Conservation (phyloP, 2,113 vertebrate genomes). For the Pelecanoides urinatrix region DNA sequence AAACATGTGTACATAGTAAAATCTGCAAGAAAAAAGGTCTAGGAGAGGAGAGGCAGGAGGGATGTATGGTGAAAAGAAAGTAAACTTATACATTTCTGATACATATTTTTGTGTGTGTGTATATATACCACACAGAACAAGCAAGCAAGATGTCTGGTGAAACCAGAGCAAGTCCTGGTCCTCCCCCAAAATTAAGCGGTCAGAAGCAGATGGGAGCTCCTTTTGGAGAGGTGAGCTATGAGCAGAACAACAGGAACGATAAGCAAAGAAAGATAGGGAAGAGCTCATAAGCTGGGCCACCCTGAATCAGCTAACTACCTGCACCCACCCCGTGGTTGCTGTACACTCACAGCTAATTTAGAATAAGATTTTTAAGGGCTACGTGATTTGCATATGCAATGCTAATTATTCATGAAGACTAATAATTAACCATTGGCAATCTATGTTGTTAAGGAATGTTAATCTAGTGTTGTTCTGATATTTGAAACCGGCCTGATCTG, state of each 20-base stretch:
- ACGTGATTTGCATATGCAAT: background rate
- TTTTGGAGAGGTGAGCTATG: background rate
- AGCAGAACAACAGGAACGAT: background rate
- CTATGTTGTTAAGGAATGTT: background rate
- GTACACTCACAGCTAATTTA: background rate
- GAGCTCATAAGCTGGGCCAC: background rate
- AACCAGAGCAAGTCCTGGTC: background rate
- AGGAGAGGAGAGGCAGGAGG: background rate
- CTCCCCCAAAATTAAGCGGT: background rate
- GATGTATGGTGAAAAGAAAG: background rate
- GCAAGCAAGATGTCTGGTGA: background rate
- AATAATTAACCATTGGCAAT: background rate
- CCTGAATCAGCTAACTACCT: background rate
- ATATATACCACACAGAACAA: background rate
- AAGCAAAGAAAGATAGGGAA: background rate
- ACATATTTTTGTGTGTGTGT: background rate
- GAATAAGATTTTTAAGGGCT: background rate
- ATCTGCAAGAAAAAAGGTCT: background rate
- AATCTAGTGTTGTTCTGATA: background rate
- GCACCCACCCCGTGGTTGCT: background rate
- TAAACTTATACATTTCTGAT: background rate
- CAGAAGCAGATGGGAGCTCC: background rate
- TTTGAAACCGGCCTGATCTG: background rate
- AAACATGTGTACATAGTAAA: background rate
- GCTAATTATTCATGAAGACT: background rate